phyloP scores from a whole-genome alignment of 2,888 invertebrate species.

The Embidobia sp. region DNA sequence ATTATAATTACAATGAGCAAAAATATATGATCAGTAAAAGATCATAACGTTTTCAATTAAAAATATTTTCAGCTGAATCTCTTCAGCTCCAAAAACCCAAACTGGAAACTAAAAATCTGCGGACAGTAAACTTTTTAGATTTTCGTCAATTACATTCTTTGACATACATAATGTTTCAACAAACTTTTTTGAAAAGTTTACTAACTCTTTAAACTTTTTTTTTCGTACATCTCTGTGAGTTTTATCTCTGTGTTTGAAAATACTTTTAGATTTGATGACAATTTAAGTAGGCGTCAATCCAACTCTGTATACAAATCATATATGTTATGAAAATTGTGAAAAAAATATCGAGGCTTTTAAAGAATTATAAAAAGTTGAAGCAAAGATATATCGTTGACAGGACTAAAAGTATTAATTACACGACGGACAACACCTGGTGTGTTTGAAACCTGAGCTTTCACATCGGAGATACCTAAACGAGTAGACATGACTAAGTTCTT shows the following conservation, averaged over 20 bases:
- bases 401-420: conserved; percentile 50
- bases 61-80: too few relatives aligned
- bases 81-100: too few relatives aligned
- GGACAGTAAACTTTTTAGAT: conserved; percentile 25
- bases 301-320: not conserved
- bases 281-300: conserved; percentile 1
- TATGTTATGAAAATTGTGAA: not conserved
- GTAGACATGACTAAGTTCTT: conserved; percentile 62
- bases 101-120: too few relatives aligned
- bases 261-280: conserved; percentile 1
- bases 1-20: too few relatives aligned
- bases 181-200: conserved; percentile 8
- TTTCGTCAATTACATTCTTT: conserved; percentile 31
- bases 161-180: conserved; percentile 30
- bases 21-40: too few relatives aligned
- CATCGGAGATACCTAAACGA: conserved; percentile 55
- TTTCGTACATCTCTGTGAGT: conserved; percentile 5
- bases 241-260: conserved; percentile 16
- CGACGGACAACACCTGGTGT: conserved; percentile 57
- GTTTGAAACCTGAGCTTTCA: conserved; percentile 55
- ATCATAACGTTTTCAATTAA: too few relatives aligned
- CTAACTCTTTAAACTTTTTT: conserved; percentile 8
- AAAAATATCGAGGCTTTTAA: not conserved
- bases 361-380: not conserved
- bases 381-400: not conserved